phyloP scores from a whole-genome alignment of 2,888 invertebrate genomes.

The Drosophila algonquin region DNA sequence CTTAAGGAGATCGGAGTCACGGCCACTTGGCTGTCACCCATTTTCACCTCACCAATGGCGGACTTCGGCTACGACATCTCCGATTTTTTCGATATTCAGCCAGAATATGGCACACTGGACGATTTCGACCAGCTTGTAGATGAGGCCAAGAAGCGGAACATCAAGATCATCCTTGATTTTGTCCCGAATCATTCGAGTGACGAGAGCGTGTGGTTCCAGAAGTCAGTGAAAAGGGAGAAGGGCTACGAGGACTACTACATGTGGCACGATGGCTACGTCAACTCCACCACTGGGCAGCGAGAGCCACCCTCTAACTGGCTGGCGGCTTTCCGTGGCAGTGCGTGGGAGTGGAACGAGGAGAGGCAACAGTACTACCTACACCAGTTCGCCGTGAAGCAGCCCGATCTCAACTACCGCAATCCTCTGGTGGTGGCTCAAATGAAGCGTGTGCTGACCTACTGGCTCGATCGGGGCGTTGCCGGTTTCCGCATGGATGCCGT shows the following conservation, averaged over 20 bases:
- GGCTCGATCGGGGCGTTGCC: conserved; percentile 93
- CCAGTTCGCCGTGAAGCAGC: conserved; percentile 89
- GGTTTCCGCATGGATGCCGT: conserved; percentile 94
- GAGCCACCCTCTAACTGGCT: conserved; percentile 82
- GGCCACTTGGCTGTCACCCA: conserved; percentile 90
- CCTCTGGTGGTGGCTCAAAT: conserved; percentile 86
- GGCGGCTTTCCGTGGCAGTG: conserved; percentile 88
- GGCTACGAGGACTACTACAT: conserved; percentile 90
- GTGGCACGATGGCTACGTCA: conserved; percentile 87
- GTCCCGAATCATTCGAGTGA: conserved; percentile 92
- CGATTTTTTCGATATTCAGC: conserved; percentile 88
- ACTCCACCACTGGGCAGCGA: conserved; percentile 56
- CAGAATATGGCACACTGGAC: conserved; percentile 88
- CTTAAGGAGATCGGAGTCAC: conserved; percentile 88
- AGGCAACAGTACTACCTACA: conserved; percentile 90
- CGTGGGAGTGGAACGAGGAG: conserved; percentile 89
- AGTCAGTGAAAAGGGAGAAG: conserved; percentile 87
- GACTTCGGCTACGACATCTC: conserved; percentile 92
- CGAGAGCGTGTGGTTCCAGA: conserved; percentile 92
- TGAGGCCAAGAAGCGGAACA: conserved; percentile 85
- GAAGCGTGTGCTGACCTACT: conserved; percentile 88
- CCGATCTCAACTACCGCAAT: conserved; percentile 90
- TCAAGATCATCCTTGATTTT: conserved; percentile 86
- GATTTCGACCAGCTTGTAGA: conserved; percentile 87
- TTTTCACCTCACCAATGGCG: conserved; percentile 89